phyloP scores from a whole-genome alignment of 1,140 invertebrate genomes.

The Heliconius nattereri region DNA sequence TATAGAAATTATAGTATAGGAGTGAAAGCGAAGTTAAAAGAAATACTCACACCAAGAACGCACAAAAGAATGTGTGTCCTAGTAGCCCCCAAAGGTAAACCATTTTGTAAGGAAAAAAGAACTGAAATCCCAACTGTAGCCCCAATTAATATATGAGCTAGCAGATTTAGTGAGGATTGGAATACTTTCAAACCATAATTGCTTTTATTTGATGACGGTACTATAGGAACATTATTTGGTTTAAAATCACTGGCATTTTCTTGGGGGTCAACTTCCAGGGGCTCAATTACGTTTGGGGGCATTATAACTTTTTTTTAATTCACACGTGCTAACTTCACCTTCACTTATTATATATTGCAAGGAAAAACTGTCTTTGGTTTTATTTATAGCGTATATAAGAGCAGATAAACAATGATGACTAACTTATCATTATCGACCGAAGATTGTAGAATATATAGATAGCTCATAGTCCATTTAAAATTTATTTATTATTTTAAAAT shows the following conservation, averaged over 20 bases:
- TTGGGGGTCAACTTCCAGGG: background rate
- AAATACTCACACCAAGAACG: constrained; percentile 60
- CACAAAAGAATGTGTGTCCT: constrained; percentile 56
- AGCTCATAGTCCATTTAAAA: background rate
- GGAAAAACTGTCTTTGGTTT: constrained; percentile 4
- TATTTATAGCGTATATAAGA: constrained; percentile 29
- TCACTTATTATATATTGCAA: background rate
- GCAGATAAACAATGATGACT: constrained; percentile 23
- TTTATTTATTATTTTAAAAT: background rate
- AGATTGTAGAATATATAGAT: constrained; percentile 15
- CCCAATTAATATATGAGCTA: constrained; percentile 56
- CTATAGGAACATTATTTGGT: background rate
- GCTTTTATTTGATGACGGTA: background rate
- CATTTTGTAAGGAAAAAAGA: constrained; percentile 46
- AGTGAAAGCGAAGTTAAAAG: background rate
- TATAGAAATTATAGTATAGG: no score
- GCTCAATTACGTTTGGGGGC: constrained; percentile 25
- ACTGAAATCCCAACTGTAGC: constrained; percentile 44
- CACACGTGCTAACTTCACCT: background rate
- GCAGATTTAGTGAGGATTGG: constrained; percentile 48
- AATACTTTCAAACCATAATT: constrained; percentile 46
- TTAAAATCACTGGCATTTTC: constrained; percentile 1
- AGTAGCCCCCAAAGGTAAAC: constrained; percentile 44
- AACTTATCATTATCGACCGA: constrained; percentile 21
- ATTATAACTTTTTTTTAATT: constrained; percentile 14